Percentiles rank a stretch among this genome's conserved stretches.
phyloP scores from a whole-genome alignment of 2,888 invertebrate genomes.

The Danaus chrysippus region DNA sequence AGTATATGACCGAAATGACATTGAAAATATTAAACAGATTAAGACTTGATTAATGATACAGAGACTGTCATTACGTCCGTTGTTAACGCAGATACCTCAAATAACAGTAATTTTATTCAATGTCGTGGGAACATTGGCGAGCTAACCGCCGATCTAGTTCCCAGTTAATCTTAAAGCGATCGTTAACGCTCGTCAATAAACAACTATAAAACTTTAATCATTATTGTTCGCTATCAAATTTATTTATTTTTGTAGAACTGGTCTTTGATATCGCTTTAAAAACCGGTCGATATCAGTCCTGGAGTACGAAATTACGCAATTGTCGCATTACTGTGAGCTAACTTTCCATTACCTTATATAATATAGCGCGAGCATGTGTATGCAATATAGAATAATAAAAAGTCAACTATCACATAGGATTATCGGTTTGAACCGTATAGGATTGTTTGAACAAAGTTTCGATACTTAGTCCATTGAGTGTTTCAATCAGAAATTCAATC shows the following conservation, averaged over 20 bases:
- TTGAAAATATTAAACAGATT: neutral
- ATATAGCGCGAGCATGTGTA: no score
- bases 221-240: neutral
- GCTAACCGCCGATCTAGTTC: conserved; percentile 70
- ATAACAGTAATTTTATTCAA: conserved; percentile 72
- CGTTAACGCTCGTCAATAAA: conserved; percentile 56
- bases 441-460: conserved; percentile 6
- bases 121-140: conserved; percentile 71
- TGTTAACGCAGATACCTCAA: conserved; percentile 39
- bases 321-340: no score
- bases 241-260: neutral
- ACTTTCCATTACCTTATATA: no score
- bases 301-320: no score
- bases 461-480: conserved; percentile 32
- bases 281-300: no score
- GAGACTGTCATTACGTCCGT: conserved; percentile 17
- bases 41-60: neutral
- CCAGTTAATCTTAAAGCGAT: conserved; percentile 67
- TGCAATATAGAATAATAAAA: neutral
- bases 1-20: neutral
- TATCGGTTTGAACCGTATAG: conserved; percentile 5
- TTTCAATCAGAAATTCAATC: conserved; percentile 68
- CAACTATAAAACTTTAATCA: conserved; percentile 46
- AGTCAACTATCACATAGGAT: neutral
- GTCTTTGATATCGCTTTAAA: no score